phyloP scores from a whole-genome alignment of 2,797 vertebrate genomes.

The Aratinga solstitialis region DNA sequence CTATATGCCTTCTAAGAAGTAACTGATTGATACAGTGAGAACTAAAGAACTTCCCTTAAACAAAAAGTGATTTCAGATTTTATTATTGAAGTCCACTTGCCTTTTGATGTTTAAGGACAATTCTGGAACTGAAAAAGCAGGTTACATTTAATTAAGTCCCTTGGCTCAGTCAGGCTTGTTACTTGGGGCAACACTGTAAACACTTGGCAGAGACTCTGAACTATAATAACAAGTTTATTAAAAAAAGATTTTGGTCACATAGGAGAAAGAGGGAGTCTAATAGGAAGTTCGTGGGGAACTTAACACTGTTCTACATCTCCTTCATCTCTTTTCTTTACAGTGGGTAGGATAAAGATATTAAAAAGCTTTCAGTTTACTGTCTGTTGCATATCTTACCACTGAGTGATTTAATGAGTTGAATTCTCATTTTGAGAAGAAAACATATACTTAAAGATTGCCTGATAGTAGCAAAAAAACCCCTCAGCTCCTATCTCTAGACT shows the following conservation, averaged over 20 bases:
- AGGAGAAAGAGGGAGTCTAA: slow-evolving; percentile 11
- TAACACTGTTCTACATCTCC: background rate
- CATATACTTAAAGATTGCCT: background rate
- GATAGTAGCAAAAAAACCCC: background rate
- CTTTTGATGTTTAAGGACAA: slow-evolving; percentile 52
- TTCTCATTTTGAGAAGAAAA: background rate
- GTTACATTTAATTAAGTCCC: slow-evolving; percentile 62
- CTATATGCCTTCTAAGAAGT: slow-evolving; percentile 22
- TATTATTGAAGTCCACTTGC: slow-evolving; percentile 26
- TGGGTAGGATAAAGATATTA: background rate
- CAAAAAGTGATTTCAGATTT: slow-evolving; percentile 28
- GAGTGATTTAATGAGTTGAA: background rate
- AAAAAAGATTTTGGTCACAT: slow-evolving; percentile 33
- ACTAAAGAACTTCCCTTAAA: slow-evolving; percentile 1
- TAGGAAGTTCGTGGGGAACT: background rate
- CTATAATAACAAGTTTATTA: slow-evolving; percentile 40
- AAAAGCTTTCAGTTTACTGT: background rate
- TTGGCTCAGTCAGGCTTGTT: slow-evolving; percentile 48
- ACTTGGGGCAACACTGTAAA: slow-evolving; percentile 56
- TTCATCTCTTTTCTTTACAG: background rate
- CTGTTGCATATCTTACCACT: background rate
- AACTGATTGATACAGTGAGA: slow-evolving; percentile 9
- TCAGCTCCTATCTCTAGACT: background rate
- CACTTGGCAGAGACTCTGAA: slow-evolving; percentile 34
- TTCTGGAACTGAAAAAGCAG: slow-evolving; percentile 49